These are phyloP conservation scores for Poeciliopsis presidionis DNA, from an alignment of 2,797 vertebrate species.

Conservation along the genomic window DNA sequence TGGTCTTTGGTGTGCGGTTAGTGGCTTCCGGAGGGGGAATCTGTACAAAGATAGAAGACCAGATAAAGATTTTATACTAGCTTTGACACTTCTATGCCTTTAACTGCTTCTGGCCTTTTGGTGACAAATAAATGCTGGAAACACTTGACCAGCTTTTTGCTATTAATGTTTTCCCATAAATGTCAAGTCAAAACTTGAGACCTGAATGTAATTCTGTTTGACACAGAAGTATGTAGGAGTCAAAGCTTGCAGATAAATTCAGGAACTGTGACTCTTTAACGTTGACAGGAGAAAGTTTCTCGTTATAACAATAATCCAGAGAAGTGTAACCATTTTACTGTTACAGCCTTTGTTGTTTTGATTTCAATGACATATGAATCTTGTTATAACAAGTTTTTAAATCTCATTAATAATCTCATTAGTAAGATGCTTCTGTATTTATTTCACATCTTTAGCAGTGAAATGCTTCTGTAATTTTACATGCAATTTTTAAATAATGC, in stretches of 20 bases:
- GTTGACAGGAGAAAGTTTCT: too few relatives aligned
- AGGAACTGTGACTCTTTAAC: not conserved
- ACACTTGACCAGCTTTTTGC: not conserved
- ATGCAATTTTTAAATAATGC: not conserved
- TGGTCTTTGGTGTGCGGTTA: constrained; percentile 90
- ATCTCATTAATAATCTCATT: too few relatives aligned
- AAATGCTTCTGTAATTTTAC: not conserved
- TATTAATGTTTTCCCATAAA: not conserved
- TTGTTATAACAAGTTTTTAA: not conserved
- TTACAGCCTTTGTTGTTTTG: not conserved
- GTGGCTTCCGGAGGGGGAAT: constrained; percentile 94
- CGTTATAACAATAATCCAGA: not conserved
- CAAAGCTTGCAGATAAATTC: not conserved
- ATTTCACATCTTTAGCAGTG: not conserved
- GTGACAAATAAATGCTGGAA: not conserved
- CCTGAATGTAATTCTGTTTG: not conserved
- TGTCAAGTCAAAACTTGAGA: not conserved
- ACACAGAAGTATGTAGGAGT: not conserved
- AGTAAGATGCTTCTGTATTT: not conserved
- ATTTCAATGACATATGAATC: not conserved
- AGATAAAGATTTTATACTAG: not conserved
- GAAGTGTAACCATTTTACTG: not conserved
- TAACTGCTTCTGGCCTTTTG: not conserved
- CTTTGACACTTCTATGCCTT: not conserved
- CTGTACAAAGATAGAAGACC: constrained; percentile 39